A percentile compares a stretch with the other conserved stretches of the same genome.
Conservation (phyloP, 2,797 vertebrate species). For the Pogoniulus pusillus region DNA sequence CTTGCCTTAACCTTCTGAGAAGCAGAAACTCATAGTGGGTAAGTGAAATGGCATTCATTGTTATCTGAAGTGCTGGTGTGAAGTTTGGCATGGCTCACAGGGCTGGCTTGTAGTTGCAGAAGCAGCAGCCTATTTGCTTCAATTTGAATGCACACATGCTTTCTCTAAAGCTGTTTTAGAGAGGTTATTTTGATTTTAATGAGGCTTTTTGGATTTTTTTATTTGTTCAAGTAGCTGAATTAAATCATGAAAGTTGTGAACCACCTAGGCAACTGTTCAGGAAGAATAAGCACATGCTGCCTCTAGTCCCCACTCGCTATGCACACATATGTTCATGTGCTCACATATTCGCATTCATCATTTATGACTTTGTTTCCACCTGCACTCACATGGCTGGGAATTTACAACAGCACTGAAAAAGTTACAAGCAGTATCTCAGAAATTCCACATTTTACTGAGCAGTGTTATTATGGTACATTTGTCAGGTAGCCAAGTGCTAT, state of each 20-base stretch:
- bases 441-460: conserved; percentile 83
- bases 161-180: neutral
- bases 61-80: neutral
- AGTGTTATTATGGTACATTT: conserved; percentile 83
- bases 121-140: neutral
- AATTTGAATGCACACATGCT: neutral
- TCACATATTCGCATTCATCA: neutral
- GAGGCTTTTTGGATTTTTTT: conserved; percentile 21
- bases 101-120: neutral
- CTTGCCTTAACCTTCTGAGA: neutral
- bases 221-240: conserved; percentile 46
- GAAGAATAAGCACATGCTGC: neutral
- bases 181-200: neutral
- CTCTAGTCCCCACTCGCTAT: neutral
- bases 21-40: neutral
- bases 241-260: conserved; percentile 46
- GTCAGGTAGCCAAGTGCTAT: conserved; percentile 84
- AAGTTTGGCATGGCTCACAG: neutral
- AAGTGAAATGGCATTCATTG: neutral
- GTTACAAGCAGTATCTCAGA: conserved; percentile 82
- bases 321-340: fast-evolving
- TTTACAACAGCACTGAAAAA: conserved; percentile 84
- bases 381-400: conserved; percentile 80
- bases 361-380: conserved; percentile 83
- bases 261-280: conserved; percentile 19